phyloP scores from a whole-genome alignment of 2,888 invertebrate species.

The Agrotis exclamationis region DNA sequence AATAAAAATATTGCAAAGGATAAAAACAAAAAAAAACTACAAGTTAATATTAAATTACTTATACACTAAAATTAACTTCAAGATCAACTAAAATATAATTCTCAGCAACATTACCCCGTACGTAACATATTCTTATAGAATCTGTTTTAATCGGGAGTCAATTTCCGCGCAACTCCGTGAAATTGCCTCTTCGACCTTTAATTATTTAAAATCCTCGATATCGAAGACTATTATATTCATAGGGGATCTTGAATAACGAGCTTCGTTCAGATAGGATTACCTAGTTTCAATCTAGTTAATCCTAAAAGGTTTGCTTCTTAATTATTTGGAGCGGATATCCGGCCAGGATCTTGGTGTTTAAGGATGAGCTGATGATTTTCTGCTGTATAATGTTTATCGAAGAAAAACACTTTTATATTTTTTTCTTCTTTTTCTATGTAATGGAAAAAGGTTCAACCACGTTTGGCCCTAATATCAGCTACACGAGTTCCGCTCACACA shows the following conservation, averaged over 20 bases:
- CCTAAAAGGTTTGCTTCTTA: constrained; percentile 36
- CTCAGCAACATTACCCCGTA: constrained; percentile 4
- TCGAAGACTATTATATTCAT: constrained; percentile 49
- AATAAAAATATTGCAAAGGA: background rate
- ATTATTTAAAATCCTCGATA: constrained; percentile 59
- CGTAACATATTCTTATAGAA: constrained; percentile 20
- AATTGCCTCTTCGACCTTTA: constrained; percentile 48
- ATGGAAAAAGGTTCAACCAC: too few relatives aligned
- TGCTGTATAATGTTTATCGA: too few relatives aligned
- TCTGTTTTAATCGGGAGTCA: constrained; percentile 44
- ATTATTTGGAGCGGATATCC: constrained; percentile 22
- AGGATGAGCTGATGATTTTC: background rate
- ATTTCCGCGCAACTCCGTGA: constrained; percentile 31
- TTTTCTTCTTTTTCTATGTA: too few relatives aligned
- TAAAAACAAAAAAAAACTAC: background rate
- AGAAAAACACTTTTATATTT: too few relatives aligned
- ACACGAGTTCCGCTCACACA: too few relatives aligned
- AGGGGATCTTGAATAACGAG: constrained; percentile 58
- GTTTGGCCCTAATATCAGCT: too few relatives aligned
- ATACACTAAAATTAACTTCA: background rate
- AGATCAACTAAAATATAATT: background rate
- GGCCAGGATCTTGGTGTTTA: background rate
- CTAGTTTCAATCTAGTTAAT: constrained; percentile 63
- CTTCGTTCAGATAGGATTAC: constrained; percentile 51
- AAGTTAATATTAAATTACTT: background rate